Percentiles rank a stretch among this genome's conserved stretches.
Conservation (phyloP, 2,113 vertebrate species). For the Scytalopus superciliaris region DNA sequence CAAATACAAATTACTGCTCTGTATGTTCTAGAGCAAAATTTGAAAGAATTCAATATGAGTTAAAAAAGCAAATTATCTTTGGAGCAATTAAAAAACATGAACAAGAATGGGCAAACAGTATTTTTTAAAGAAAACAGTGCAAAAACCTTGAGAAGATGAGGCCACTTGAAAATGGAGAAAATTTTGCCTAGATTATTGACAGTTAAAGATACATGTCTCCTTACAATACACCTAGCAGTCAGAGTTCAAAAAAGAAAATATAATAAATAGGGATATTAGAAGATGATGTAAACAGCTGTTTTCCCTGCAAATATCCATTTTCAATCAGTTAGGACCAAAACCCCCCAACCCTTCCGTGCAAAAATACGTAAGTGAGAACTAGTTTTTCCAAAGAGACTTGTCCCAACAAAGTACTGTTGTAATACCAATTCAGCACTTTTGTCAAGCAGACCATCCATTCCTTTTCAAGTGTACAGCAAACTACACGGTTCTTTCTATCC, state of each 20-base stretch:
- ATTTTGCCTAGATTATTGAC: background rate
- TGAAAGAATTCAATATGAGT: background rate
- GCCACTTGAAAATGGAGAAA: background rate
- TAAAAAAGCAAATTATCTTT: background rate
- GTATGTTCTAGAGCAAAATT: background rate
- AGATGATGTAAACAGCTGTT: background rate
- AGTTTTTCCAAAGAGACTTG: background rate
- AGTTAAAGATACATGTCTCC: background rate
- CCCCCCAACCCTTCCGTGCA: rapidly evolving
- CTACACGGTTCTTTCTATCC: background rate
- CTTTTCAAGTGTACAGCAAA: background rate
- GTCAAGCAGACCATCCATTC: background rate
- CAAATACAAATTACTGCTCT: background rate
- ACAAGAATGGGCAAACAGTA: background rate
- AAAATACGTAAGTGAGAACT: background rate
- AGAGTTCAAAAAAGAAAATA: background rate
- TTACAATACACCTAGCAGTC: background rate
- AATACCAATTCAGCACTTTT: background rate
- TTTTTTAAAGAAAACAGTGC: background rate
- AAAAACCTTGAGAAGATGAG: background rate
- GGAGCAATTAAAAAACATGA: background rate
- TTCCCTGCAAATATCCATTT: background rate
- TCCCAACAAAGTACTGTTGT: background rate
- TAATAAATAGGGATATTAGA: background rate
- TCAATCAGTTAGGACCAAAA: background rate